Percentiles rank a stretch among this genome's conserved stretches.
Conservation (phyloP, 2,888 invertebrate genomes). For the Oxycera nigricornis region DNA sequence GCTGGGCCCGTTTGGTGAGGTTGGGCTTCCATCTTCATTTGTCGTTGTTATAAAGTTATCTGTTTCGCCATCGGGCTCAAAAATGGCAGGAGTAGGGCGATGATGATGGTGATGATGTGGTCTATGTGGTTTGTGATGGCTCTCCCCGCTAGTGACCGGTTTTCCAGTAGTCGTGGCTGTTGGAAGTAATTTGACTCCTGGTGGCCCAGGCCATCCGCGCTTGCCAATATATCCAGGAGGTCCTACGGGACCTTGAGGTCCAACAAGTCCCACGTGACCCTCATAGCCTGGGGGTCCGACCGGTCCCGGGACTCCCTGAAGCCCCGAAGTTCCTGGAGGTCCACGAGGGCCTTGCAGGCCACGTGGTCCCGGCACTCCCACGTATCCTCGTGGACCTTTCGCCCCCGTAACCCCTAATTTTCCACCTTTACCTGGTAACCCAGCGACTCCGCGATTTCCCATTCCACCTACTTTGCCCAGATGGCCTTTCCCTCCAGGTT, state of each 20-base stretch:
- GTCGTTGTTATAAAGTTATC: not conserved
- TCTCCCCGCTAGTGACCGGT: not conserved
- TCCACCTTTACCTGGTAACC: not conserved
- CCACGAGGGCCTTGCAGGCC: constrained; percentile 7
- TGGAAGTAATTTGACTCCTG: not conserved
- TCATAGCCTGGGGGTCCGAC: not conserved
- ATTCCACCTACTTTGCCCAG: not conserved
- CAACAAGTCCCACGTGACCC: not conserved
- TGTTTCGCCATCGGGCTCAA: not conserved
- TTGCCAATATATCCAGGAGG: not conserved
- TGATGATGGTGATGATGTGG: not conserved
- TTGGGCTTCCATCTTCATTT: not conserved
- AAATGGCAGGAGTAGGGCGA: not conserved
- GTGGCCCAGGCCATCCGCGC: not conserved
- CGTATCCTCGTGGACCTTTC: not conserved
- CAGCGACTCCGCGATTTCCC: not conserved
- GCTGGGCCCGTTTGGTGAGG: not conserved
- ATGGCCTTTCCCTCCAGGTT: constrained; percentile 9
- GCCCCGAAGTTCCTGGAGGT: not conserved
- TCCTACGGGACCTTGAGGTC: constrained; percentile 2
- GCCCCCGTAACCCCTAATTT: not conserved
- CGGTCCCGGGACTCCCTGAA: not conserved
- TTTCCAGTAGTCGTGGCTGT: not conserved
- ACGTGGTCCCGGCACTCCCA: not conserved
- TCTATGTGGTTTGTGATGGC: not conserved